These are phyloP conservation scores for Cherax quadricarinatus DNA, from an alignment of 1,140 invertebrate genomes.

Conservation along the genomic window DNA sequence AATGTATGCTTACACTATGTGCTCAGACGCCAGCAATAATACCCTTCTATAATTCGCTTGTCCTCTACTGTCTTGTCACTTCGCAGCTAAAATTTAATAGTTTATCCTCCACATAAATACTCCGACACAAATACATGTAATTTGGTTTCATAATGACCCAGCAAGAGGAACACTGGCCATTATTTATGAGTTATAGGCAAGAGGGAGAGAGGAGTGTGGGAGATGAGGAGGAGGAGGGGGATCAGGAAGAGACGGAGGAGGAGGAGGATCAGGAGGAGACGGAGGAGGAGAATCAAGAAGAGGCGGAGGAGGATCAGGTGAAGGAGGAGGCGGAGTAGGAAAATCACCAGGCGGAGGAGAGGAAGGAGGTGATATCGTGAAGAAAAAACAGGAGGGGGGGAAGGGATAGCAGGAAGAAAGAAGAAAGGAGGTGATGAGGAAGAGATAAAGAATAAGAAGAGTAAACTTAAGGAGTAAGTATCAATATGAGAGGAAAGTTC, in stretches of 20 bases:
- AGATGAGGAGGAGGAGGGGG: background rate
- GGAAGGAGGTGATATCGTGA: background rate
- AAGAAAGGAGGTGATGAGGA: background rate
- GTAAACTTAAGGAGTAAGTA: background rate
- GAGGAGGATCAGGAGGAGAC: background rate
- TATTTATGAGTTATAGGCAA: background rate
- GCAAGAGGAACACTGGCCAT: background rate
- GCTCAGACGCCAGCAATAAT: too few species aligned
- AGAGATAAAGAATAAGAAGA: background rate
- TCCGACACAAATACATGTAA: conserved; percentile 48
- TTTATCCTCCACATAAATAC: conserved; percentile 54
- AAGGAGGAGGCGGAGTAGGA: background rate
- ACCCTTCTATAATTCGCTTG: too few species aligned
- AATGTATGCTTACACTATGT: too few species aligned
- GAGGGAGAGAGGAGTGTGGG: background rate
- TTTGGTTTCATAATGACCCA: conserved; percentile 52
- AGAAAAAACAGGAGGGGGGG: background rate
- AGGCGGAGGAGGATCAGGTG: background rate
- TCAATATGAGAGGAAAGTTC: too few species aligned
- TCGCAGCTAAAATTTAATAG: conserved; percentile 43
- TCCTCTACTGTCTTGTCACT: background rate
- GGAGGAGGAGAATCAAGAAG: background rate
- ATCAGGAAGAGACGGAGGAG: background rate
- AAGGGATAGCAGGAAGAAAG: background rate
- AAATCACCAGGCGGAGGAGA: too few species aligned